phyloP scores from a whole-genome alignment of 2,113 vertebrate species.

The Trematomus loennbergii region DNA sequence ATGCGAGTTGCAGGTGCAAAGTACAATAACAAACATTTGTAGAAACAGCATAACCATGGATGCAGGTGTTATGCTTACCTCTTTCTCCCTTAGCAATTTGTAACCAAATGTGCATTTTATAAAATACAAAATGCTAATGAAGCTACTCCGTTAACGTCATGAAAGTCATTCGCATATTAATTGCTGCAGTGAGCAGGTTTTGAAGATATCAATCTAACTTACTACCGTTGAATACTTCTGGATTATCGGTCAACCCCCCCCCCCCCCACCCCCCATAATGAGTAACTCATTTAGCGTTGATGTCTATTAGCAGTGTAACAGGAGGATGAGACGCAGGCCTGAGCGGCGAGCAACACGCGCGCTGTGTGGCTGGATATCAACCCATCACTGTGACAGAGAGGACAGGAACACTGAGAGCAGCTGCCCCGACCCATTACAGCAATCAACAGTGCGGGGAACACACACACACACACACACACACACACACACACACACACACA shows the following conservation, averaged over 20 bases:
- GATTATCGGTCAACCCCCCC: neutral
- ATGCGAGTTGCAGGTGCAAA: slow-evolving; percentile 21
- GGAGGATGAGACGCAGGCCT: slow-evolving; percentile 4
- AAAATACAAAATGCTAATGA: neutral
- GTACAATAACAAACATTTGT: neutral
- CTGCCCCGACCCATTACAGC: slow-evolving; percentile 69
- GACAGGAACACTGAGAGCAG: slow-evolving; percentile 67
- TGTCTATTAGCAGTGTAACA: slow-evolving; percentile 24
- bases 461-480: slow-evolving; percentile 15
- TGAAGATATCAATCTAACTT: neutral
- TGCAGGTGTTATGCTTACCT: slow-evolving; percentile 37
- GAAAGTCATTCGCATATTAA: neutral
- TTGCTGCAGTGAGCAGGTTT: neutral
- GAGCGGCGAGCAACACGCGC: slow-evolving; percentile 5
- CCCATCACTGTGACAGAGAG: slow-evolving; percentile 54
- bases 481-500: slow-evolving; percentile 14
- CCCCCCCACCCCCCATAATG: neutral
- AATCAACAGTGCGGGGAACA: slow-evolving; percentile 29
- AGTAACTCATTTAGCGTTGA: slow-evolving; percentile 17
- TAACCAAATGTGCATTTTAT: neutral
- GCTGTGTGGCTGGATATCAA: slow-evolving; percentile 48
- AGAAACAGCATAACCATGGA: neutral
- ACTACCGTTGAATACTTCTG: neutral
- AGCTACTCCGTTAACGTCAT: neutral
- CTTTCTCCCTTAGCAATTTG: neutral